phyloP scores from a whole-genome alignment of 2,888 invertebrate genomes.

The Meteorus colon region DNA sequence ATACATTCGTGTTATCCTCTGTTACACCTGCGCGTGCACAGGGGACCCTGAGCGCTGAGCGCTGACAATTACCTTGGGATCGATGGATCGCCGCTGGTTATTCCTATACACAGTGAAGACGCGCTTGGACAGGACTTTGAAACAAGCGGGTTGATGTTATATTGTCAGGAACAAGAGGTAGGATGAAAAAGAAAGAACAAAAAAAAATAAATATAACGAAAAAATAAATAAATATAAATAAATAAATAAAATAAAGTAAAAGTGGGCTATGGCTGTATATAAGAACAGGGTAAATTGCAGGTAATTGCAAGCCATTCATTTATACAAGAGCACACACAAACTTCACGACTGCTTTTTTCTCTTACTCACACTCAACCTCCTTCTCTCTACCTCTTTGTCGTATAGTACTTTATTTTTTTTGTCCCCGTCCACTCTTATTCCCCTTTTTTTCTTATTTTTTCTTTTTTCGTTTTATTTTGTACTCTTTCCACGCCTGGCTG shows the following conservation, averaged over 20 bases:
- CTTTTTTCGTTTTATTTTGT: slow-evolving; percentile 7
- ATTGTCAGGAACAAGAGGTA: slow-evolving; percentile 45
- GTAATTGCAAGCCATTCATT: slow-evolving; percentile 69
- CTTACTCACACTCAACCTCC: slow-evolving; percentile 3
- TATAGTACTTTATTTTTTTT: slow-evolving; percentile 23
- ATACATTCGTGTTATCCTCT: slow-evolving; percentile 28
- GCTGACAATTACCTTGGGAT: slow-evolving; percentile 72
- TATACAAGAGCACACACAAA: slow-evolving; percentile 59
- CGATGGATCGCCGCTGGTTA: slow-evolving; percentile 68
- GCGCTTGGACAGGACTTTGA: slow-evolving; percentile 29
- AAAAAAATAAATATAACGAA: slow-evolving; percentile 41
- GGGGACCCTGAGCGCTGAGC: slow-evolving; percentile 70
- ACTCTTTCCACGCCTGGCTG: slow-evolving; percentile 53
- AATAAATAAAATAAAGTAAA: slow-evolving; percentile 51
- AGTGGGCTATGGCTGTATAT: slow-evolving; percentile 53
- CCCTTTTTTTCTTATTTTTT: slow-evolving; percentile 12
- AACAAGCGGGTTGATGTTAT: slow-evolving; percentile 34
- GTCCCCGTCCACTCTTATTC: slow-evolving; percentile 11
- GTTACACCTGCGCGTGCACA: slow-evolving; percentile 68
- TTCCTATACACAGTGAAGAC: slow-evolving; percentile 31
- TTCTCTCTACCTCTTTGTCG: slow-evolving; percentile 24
- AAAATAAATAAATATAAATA: slow-evolving; percentile 38
- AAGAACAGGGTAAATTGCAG: slow-evolving; percentile 65
- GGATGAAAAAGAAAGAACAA: slow-evolving; percentile 41
- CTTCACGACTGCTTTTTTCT: slow-evolving; percentile 26